Conservation (phyloP, 2,888 invertebrate genomes). For the Xestia xanthographa region DNA sequence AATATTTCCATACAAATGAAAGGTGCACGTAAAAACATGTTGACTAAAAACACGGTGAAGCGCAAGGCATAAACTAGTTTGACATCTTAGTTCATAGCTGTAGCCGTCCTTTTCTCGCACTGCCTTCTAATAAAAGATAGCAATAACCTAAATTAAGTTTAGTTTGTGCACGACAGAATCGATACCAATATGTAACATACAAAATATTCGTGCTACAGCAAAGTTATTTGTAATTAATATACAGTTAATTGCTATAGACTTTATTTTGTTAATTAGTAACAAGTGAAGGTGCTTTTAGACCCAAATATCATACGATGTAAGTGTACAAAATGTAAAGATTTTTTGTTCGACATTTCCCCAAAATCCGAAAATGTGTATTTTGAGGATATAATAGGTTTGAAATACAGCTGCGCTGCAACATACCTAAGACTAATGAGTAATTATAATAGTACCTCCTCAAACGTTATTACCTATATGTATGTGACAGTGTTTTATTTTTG, state of each 20-base stretch:
- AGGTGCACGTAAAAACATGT: too few relatives aligned
- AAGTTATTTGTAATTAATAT: slow-evolving; percentile 42
- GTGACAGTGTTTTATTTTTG: slow-evolving; percentile 91
- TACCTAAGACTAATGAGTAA: slow-evolving; percentile 78
- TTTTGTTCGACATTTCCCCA: slow-evolving; percentile 56
- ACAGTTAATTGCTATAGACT: slow-evolving; percentile 18
- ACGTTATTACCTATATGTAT: slow-evolving; percentile 85
- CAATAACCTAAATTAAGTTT: too few relatives aligned
- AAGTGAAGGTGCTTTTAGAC: slow-evolving; percentile 44
- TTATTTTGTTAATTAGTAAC: slow-evolving; percentile 10
- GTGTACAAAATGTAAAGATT: slow-evolving; percentile 68
- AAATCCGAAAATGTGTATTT: slow-evolving; percentile 56
- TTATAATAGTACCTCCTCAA: slow-evolving; percentile 79
- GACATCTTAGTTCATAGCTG: too few relatives aligned
- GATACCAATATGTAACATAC: neutral
- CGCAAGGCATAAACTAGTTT: too few relatives aligned
- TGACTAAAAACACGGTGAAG: too few relatives aligned
- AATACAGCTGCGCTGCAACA: slow-evolving; percentile 73
- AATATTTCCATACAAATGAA: too few relatives aligned
- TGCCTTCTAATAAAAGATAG: too few relatives aligned
- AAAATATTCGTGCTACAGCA: slow-evolving; percentile 25
- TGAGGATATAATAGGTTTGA: slow-evolving; percentile 66
- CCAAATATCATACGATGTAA: slow-evolving; percentile 56
- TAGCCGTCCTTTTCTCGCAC: too few relatives aligned
- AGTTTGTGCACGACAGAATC: too few relatives aligned